Evolutionary conservation across 2,113 vertebrate genomes (phyloP).

Genomic region (Promerops cafer): DNA sequence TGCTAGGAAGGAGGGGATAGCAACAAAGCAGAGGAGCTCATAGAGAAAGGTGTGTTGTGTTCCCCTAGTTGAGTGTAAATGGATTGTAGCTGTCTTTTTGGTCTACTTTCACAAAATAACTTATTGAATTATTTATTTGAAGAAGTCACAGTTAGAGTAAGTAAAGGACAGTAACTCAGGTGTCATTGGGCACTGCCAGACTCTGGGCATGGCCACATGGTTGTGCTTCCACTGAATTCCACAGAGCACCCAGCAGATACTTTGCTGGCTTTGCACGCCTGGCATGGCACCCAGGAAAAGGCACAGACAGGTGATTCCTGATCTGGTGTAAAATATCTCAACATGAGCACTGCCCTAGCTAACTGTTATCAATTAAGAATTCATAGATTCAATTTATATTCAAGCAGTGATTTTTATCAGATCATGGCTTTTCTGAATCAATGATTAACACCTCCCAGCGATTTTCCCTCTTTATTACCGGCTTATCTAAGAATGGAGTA

Average conservation of each 20-base stretch:
- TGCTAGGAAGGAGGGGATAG: neutral
- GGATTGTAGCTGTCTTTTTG: neutral
- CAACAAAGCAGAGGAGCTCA: neutral
- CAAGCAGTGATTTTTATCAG: neutral
- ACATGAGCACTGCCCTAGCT: neutral
- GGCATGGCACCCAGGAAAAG: neutral
- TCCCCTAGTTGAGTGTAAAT: neutral
- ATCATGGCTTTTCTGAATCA: neutral
- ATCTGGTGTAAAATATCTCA: neutral
- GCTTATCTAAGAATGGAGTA: neutral
- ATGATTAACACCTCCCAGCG: neutral
- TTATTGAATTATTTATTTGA: neutral
- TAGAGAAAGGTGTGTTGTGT: neutral
- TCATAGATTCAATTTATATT: neutral
- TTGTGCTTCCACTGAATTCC: neutral
- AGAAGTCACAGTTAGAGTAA: neutral
- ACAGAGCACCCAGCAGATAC: neutral
- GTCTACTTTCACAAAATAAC: neutral
- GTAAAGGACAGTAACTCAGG: neutral
- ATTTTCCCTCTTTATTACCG: neutral
- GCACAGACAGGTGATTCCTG: neutral
- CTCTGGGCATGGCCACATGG: fast-evolving
- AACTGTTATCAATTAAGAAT: neutral
- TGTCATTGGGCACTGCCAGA: neutral
- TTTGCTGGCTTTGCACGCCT: neutral